Conservation (phyloP, 2,113 vertebrate genomes). For the Phrynocephalus versicolor region DNA sequence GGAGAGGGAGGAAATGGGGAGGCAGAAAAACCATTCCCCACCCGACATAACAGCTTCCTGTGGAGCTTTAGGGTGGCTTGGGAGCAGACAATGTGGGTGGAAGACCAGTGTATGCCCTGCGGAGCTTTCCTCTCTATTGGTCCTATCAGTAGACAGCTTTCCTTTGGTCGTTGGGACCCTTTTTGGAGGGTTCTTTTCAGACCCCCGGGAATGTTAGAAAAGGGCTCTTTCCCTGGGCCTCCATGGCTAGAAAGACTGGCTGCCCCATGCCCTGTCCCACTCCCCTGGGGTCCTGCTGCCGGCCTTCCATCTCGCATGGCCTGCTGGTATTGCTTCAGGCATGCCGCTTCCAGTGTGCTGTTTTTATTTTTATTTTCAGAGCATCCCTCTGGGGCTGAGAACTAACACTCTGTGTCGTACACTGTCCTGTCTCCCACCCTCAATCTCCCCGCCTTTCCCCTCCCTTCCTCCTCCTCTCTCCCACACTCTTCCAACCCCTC, state of each 20-base stretch:
- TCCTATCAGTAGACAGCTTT: no score
- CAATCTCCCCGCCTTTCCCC: neutral
- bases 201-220: neutral
- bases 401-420: conserved; percentile 71
- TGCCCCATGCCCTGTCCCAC: conserved; percentile 29
- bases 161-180: neutral
- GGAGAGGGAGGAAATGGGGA: neutral
- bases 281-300: conserved; percentile 28
- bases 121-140: no score
- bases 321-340: conserved; percentile 42
- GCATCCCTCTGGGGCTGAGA: conserved; percentile 50
- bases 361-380: conserved; percentile 24
- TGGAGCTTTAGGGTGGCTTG: no score
- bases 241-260: neutral
- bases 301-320: conserved; percentile 62
- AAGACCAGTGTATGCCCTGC: neutral
- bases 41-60: neutral
- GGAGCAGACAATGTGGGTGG: neutral
- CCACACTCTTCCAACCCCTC: neutral
- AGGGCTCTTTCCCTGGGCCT: no score
- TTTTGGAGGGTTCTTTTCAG: neutral
- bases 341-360: conserved; percentile 25
- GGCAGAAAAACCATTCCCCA: neutral
- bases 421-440: conserved; percentile 28
- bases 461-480: conserved; percentile 31